Conservation (phyloP, 2,113 vertebrate genomes). For the Clarias macrocephalus region DNA sequence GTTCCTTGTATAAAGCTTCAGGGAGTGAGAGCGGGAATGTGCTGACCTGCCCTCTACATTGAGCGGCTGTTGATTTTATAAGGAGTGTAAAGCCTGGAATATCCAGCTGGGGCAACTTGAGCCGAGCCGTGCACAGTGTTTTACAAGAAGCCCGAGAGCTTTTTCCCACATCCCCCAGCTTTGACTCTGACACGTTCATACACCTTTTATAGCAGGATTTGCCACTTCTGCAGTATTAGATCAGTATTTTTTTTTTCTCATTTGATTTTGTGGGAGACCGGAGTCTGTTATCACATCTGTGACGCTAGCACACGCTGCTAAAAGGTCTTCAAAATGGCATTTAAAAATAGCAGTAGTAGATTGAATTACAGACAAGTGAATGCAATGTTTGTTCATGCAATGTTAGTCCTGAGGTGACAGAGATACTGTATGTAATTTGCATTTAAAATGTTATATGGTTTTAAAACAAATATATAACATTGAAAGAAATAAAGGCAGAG, state of each 20-base stretch:
- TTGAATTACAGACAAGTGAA: constrained; percentile 73
- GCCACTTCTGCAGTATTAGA: constrained; percentile 38
- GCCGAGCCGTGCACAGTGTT: constrained; percentile 48
- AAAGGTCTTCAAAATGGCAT: constrained; percentile 74
- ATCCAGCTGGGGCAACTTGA: constrained; percentile 59
- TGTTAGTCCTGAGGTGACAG: constrained; percentile 53
- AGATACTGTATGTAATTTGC: constrained; percentile 11
- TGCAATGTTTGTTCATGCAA: constrained; percentile 68
- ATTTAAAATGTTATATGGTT: not conserved
- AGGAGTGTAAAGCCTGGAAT: constrained; percentile 64
- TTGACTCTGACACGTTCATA: not conserved
- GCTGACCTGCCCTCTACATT: constrained; percentile 58
- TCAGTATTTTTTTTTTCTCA: constrained; percentile 24
- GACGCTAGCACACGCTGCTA: constrained; percentile 62
- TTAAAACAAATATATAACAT: not conserved
- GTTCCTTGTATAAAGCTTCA: constrained; percentile 53
- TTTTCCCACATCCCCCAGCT: not conserved
- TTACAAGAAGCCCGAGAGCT: constrained; percentile 42
- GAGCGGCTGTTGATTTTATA: constrained; percentile 66
- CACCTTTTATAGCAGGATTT: constrained; percentile 27
- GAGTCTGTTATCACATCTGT: constrained; percentile 54
- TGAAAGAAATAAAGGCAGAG: not conserved
- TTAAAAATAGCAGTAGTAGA: constrained; percentile 75
- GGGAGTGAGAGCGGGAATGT: constrained; percentile 60
- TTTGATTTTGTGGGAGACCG: not conserved